phyloP scores from a whole-genome alignment of 2,113 vertebrate genomes.

The Chamaetylas fuelleborni region DNA sequence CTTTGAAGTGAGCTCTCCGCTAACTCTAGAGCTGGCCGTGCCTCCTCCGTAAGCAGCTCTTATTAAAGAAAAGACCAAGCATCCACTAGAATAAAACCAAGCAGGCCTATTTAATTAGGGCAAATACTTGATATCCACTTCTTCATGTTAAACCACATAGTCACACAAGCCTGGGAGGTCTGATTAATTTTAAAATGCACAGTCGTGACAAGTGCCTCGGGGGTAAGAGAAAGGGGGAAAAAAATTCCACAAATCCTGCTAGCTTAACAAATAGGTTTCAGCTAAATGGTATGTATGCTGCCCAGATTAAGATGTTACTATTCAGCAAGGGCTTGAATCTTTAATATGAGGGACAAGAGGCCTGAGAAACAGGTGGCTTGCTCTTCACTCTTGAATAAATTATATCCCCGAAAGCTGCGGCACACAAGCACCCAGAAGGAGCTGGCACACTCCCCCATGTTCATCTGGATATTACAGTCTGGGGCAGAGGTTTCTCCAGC shows the following conservation, averaged over 20 bases:
- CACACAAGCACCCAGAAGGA: background rate
- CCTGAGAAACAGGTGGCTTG: slow-evolving; percentile 75
- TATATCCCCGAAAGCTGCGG: slow-evolving; percentile 44
- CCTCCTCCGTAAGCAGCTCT: slow-evolving; percentile 72
- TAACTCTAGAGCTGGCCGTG: slow-evolving; percentile 67
- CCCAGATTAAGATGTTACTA: slow-evolving; percentile 73
- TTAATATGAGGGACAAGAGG: slow-evolving; percentile 63
- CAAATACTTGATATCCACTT: slow-evolving; percentile 77
- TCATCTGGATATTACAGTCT: slow-evolving; percentile 19
- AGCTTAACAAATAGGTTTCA: slow-evolving; percentile 49
- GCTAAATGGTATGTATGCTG: slow-evolving; percentile 9
- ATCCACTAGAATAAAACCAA: slow-evolving; percentile 78
- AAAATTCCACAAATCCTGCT: slow-evolving; percentile 23
- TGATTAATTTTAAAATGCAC: slow-evolving; percentile 85
- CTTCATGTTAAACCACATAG: slow-evolving; percentile 73
- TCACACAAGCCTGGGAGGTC: slow-evolving; percentile 69
- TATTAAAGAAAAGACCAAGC: slow-evolving; percentile 80
- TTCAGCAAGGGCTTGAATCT: slow-evolving; percentile 72
- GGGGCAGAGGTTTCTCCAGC: slow-evolving; percentile 28
- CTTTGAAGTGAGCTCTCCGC: slow-evolving; percentile 76
- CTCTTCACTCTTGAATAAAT: slow-evolving; percentile 68
- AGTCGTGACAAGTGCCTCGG: slow-evolving; percentile 72
- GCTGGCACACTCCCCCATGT: slow-evolving; percentile 19
- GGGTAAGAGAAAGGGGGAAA: slow-evolving; percentile 49
- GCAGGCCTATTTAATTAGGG: slow-evolving; percentile 80